Evolutionary conservation across 1,140 invertebrate genomes (phyloP).

Genomic region (Leucophenga varia): DNA sequence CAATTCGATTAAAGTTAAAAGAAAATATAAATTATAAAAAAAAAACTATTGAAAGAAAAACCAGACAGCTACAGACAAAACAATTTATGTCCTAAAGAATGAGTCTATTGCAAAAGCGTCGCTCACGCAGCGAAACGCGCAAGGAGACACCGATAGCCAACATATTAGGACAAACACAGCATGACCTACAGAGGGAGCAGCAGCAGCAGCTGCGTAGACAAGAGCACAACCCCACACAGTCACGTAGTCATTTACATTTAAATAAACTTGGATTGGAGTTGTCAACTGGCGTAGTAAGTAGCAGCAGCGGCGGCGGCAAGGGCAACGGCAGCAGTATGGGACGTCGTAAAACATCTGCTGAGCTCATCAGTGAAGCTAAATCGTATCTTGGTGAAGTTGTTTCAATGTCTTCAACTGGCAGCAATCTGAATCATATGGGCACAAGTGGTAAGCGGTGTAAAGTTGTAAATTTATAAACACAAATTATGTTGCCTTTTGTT

Average conservation of each 20-base stretch:
- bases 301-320: neutral
- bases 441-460: too few species aligned
- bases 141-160: slow-evolving; percentile 16
- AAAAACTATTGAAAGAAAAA: too few species aligned
- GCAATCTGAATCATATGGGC: too few species aligned
- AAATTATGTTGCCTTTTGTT: too few species aligned
- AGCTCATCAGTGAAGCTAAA: slow-evolving; percentile 78
- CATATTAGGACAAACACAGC: too few species aligned
- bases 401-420: neutral
- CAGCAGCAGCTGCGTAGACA: slow-evolving; percentile 9
- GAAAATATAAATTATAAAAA: too few species aligned
- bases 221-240: slow-evolving; percentile 4
- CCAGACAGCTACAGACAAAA: neutral
- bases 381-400: slow-evolving; percentile 56
- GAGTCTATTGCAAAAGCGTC: slow-evolving; percentile 40
- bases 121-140: slow-evolving; percentile 44
- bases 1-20: too few species aligned
- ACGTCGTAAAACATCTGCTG: slow-evolving; percentile 67
- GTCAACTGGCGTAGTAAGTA: neutral
- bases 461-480: too few species aligned
- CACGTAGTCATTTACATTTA: slow-evolving; percentile 17
- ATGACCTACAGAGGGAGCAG: too few species aligned
- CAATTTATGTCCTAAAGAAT: too few species aligned
- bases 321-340: slow-evolving; percentile 39
- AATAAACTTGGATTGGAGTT: slow-evolving; percentile 19